A percentile compares a stretch with the other conserved stretches of the same genome.
phyloP scores from a whole-genome alignment of 2,888 invertebrate genomes.

The Melanostoma mellinum region DNA sequence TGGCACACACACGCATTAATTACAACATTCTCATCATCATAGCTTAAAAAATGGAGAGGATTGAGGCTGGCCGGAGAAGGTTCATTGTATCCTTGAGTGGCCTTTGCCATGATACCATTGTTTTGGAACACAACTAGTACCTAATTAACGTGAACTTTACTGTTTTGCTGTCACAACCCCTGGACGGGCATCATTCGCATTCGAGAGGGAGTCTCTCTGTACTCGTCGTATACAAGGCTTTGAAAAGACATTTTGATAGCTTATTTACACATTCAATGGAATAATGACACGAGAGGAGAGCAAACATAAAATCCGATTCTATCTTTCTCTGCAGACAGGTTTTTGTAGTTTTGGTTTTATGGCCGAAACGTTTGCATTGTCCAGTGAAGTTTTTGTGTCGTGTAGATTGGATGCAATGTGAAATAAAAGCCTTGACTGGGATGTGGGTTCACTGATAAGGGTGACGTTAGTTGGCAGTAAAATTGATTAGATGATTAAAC shows the following conservation, averaged over 20 bases:
- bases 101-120: slow-evolving; percentile 20
- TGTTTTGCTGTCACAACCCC: slow-evolving; percentile 22
- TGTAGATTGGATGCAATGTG: no score
- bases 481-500: no score
- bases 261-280: slow-evolving; percentile 36
- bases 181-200: not conserved
- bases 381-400: no score
- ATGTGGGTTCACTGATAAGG: no score
- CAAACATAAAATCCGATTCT: no score
- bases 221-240: slow-evolving; percentile 17
- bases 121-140: slow-evolving; percentile 13
- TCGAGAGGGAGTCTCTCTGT: not conserved
- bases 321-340: no score
- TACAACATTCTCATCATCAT: slow-evolving; percentile 37
- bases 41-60: not conserved
- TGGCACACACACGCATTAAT: slow-evolving; percentile 65
- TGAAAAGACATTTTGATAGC: slow-evolving; percentile 47
- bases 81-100: slow-evolving; percentile 62
- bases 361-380: no score
- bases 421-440: no score
- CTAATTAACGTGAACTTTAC: slow-evolving; percentile 63
- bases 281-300: slow-evolving; percentile 1
- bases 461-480: no score
- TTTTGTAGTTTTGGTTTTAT: no score
- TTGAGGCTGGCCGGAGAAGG: not conserved